phyloP scores from a whole-genome alignment of 2,888 invertebrate genomes.

The Thereva unica region DNA sequence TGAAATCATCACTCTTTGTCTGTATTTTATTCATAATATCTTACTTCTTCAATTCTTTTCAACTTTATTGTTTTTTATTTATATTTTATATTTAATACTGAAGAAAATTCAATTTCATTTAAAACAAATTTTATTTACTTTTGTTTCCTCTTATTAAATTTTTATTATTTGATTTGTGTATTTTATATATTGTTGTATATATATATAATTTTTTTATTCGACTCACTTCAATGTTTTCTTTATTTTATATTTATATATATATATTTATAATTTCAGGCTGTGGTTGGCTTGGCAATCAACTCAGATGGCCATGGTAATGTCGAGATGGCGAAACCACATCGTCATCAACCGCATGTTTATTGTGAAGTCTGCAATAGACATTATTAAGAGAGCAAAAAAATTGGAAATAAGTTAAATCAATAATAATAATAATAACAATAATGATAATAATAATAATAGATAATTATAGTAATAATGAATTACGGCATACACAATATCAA shows the following conservation, averaged over 20 bases:
- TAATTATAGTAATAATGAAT: too few species aligned
- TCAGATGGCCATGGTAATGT: conserved; percentile 45
- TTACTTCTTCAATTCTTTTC: too few species aligned
- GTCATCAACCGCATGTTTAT: conserved; percentile 46
- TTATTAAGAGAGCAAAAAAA: conserved; percentile 39
- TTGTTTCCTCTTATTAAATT: too few species aligned
- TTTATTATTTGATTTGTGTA: too few species aligned
- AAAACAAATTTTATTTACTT: too few species aligned
- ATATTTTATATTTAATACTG: conserved; percentile 22
- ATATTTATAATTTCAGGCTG: too few species aligned
- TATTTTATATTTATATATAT: not conserved
- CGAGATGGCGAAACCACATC: conserved; percentile 46
- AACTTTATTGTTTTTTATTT: conserved; percentile 15
- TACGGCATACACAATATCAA: too few species aligned
- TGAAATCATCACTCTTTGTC: not conserved
- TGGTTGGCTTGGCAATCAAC: conserved; percentile 33
- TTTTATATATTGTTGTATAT: too few species aligned
- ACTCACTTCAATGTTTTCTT: conserved; percentile 21
- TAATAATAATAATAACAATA: conserved; percentile 41
- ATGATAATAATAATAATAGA: too few species aligned
- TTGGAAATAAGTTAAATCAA: conserved; percentile 43
- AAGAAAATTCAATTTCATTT: conserved; percentile 9
- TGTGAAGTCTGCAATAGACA: conserved; percentile 46
- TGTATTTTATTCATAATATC: too few species aligned
- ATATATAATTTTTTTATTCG: conserved; percentile 8